Percentiles rank a stretch among this genome's conserved stretches.
These are phyloP conservation scores for Sander lucioperca DNA, from an alignment of 2,113 vertebrate species.

Conservation along the genomic window DNA sequence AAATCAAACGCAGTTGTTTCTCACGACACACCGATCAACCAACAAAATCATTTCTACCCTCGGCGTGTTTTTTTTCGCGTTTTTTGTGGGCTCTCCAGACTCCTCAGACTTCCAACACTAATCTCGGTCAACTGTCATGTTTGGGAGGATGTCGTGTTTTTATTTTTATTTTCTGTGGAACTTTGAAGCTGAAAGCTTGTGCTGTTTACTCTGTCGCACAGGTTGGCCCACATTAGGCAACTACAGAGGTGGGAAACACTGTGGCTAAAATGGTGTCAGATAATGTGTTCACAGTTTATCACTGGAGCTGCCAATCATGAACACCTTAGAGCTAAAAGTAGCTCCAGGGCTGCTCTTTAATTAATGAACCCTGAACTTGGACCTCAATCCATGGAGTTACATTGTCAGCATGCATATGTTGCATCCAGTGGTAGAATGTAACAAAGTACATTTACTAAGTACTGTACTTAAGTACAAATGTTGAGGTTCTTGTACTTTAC, in stretches of 20 bases:
- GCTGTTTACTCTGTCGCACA: neutral
- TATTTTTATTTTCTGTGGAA: neutral
- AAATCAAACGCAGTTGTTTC: conserved; percentile 36
- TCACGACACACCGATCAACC: conserved; percentile 17
- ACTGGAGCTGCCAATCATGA: neutral
- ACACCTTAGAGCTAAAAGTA: neutral
- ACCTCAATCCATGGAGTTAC: neutral
- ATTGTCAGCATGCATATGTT: neutral
- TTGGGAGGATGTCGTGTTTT: neutral
- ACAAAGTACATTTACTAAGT: too few species aligned
- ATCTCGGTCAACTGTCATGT: conserved; percentile 25
- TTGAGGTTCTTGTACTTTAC: too few species aligned
- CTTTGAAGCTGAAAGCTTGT: conserved; percentile 19
- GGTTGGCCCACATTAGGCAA: neutral
- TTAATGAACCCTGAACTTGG: neutral
- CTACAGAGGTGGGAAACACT: neutral
- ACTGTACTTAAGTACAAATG: too few species aligned
- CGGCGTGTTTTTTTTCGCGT: too few species aligned
- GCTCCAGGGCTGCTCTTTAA: neutral
- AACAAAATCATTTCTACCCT: neutral
- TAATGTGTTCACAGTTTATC: neutral
- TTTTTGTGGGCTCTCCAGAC: neutral
- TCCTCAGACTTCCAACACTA: conserved; percentile 11
- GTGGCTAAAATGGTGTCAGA: neutral
- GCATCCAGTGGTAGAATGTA: too few species aligned